Evolutionary conservation across 2,113 vertebrate genomes (phyloP).

Genomic region (Mus musculus): GRCm39 chr7:114755001-114755500

Average conservation of each 20-base stretch:
- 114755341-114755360: neutral
- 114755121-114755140: neutral
- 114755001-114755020: neutral
- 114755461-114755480: accelerated
- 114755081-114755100: neutral
- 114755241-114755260: neutral
- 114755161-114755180: neutral
- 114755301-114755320: neutral
- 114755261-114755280: neutral
- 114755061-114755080: neutral
- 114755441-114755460: neutral
- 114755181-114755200: neutral
- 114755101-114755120: neutral
- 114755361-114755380: neutral
- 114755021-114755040: neutral
- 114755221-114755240: neutral
- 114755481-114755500: neutral
- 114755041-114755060: neutral
- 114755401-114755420: neutral
- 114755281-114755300: no score
- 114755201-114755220: neutral
- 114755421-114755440: neutral
- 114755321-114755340: neutral
- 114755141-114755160: neutral
- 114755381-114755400: neutral